Conservation (phyloP, 2,797 vertebrate genomes). For the Molossus alvarezi region DNA sequence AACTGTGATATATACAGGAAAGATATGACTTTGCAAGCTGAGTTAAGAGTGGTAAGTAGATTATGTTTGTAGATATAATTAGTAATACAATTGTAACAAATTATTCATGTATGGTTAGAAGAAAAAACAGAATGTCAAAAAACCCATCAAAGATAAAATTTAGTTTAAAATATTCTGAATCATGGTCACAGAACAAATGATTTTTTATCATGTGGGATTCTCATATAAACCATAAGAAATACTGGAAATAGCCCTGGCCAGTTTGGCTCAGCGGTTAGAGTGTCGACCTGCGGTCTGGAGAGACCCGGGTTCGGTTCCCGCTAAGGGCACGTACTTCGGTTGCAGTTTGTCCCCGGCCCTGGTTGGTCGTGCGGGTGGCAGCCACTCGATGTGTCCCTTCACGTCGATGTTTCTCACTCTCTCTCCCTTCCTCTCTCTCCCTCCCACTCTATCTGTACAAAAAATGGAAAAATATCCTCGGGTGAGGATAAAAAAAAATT, state of each 20-base stretch:
- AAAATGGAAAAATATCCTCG: no score
- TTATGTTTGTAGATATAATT: not conserved
- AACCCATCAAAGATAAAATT: constrained; percentile 53
- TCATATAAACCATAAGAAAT: constrained; percentile 7
- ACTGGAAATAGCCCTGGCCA: constrained; percentile 28
- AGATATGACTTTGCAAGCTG: constrained; percentile 28
- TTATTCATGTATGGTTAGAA: not conserved
- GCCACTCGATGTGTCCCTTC: no score
- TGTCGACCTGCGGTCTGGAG: no score
- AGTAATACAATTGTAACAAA: not conserved
- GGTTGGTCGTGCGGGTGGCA: no score
- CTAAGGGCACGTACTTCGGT: no score
- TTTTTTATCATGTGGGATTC: not conserved
- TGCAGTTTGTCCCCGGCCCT: no score
- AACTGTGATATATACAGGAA: not conserved
- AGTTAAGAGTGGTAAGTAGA: not conserved
- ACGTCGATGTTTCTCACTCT: no score
- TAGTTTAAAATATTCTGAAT: constrained; percentile 67
- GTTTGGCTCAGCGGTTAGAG: no score
- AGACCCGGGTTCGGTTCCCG: no score
- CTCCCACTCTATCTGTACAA: no score
- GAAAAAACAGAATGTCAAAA: not conserved
- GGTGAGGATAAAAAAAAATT: no score
- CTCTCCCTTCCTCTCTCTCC: no score
- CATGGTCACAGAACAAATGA: not conserved